Base-by-base conservation (phyloP, 2,797 vertebrate species). In the Rhadinocentrus ornatus region DNA sequence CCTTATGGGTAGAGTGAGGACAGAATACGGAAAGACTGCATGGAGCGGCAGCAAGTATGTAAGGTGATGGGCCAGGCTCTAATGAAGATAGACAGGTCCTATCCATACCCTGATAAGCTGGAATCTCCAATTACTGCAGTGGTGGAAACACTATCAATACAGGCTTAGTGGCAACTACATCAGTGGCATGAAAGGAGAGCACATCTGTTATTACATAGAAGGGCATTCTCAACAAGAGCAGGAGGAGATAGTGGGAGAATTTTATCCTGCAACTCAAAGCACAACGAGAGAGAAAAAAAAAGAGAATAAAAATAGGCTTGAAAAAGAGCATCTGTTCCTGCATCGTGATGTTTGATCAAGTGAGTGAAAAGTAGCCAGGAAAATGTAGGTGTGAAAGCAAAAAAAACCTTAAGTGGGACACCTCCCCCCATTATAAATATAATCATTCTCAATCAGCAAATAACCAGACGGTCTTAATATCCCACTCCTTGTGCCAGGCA, bases 1-100 rank as follows among this genome's bases (percentile, higher is more conserved):
- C 77, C 53, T 84, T 80, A 79, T 73, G 81, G 69, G 59, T 46
- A 76, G 69, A 67, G 59, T 15, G 66, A 78, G 69, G 69, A 71
- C 62, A 60, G 76, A 83, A 84, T 80, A 70, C 54, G 27, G 75
- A 71, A 74, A 72, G 73, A 79, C 54, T 26, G 71, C 67, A 76
- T 50, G 56, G 62, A 83, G 71, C 11, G 3, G 59, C 61, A 71
- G 69, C 6, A 34, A 61, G 71, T 52, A 66, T 54, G 39, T 55
- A 72, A 50, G 63, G 81, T 69, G 77, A 82, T 76, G 66, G 69
- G 73, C 84, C 39, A 61, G 65, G 70, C 58, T 32, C 46, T 93
- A 93, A 94, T 93, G 88, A 90, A 93, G 92, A 95, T 13, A 72
- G 91, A 90, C 91, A 87, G 75, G 79, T 87, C 78, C 75, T 70